phyloP scores from a whole-genome alignment of 1,140 invertebrate genomes.

The Drosophila biarmipes region DNA sequence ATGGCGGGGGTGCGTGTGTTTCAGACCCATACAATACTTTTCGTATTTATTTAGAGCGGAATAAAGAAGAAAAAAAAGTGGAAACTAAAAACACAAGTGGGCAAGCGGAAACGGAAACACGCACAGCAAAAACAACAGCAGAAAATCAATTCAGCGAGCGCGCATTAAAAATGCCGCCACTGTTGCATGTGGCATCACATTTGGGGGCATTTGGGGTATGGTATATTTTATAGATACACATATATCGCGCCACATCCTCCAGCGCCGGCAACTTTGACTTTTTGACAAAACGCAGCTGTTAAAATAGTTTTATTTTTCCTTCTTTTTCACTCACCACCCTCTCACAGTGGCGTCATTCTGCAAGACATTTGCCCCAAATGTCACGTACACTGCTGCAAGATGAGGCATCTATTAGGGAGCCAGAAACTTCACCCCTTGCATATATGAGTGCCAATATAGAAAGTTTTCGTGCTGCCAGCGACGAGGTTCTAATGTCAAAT shows the following conservation, averaged over 20 bases:
- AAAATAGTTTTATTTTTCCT: constrained; percentile 45
- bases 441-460: constrained; percentile 56
- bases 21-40: constrained; percentile 55
- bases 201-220: constrained; percentile 3
- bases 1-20: constrained; percentile 32
- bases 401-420: constrained; percentile 48
- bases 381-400: constrained; percentile 31
- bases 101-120: constrained; percentile 70
- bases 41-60: constrained; percentile 27
- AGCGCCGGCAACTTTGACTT: constrained; percentile 47
- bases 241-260: not conserved
- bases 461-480: constrained; percentile 53
- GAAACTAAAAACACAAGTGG: constrained; percentile 31
- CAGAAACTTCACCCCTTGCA: constrained; percentile 16
- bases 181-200: constrained; percentile 63
- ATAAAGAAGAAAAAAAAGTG: constrained; percentile 26
- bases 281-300: constrained; percentile 70
- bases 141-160: constrained; percentile 65
- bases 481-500: constrained; percentile 69
- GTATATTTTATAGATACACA: not conserved
- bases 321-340: not conserved
- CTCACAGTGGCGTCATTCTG: constrained; percentile 56
- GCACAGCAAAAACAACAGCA: constrained; percentile 40
- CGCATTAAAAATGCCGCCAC: constrained; percentile 75
- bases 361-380: constrained; percentile 37